Evolutionary conservation across 2,888 invertebrate genomes (phyloP), one percentile per base, ranked within the genome.

Genomic region (Sipha maydis): DNA sequence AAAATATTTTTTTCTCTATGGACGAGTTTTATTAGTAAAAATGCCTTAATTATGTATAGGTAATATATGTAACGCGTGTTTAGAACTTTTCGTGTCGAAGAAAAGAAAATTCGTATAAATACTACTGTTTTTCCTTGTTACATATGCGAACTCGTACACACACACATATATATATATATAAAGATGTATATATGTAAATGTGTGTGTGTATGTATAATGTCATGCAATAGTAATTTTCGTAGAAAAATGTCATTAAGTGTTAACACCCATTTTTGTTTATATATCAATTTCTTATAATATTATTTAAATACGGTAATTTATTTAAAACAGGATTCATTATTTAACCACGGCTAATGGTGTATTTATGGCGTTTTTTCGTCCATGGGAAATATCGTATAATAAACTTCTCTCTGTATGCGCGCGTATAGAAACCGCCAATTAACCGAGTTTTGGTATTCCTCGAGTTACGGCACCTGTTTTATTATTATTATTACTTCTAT

Each of bases 251-350:
- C 83, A 34, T 83, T 56, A 83, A 83, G 56, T 83, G 75, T 83
- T 83, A 56, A 75, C 75, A 56, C 83, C 38, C 73, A 34, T 83
- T 83, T 75, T 83, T 56, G 56, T 83, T 79, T 73, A 61, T 38
- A 41, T 75, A 83, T 83, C 75, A 83, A 83, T 75, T 83, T 56
- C 83, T 34, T 75, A 75, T 61, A 73, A 73, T 83, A 73, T 84
- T 84, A 84, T 84, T 76, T 76, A 75, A 76, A 67, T 84, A 76
- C 84, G 84, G 84, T 76, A 76, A 84, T 76, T 84, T 84, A 76
- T 84, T 84, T 84, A 76, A 84, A 84, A 84, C 73, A 34, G 83
- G 83, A 83, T 83, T 76, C 67, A 31, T 76, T 84, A 83, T 76
- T 84, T n/a, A 34, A 75, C 83, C 61, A 61, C 75, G 54, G 54